Evolutionary conservation across 2,113 vertebrate genomes (phyloP).

Genomic region (Heptranchias perlo): DNA sequence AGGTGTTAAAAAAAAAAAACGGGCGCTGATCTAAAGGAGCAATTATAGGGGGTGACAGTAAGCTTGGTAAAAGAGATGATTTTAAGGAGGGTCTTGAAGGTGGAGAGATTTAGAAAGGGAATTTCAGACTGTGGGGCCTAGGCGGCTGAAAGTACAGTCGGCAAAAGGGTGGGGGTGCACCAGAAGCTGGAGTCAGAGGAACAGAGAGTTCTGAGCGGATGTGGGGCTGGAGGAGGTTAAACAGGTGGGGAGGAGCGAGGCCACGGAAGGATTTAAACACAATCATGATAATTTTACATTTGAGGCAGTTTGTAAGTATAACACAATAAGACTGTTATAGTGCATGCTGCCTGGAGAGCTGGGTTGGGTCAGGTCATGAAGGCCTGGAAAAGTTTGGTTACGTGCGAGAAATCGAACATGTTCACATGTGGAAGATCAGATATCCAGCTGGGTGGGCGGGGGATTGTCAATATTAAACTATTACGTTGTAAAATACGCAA

Average conservation of each 20-base stretch:
- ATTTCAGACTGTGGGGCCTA: background rate
- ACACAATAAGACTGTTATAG: too few species aligned
- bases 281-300: background rate
- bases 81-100: background rate
- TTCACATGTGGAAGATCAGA: background rate
- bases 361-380: too few species aligned
- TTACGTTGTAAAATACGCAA: background rate
- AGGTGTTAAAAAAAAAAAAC: background rate
- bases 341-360: too few species aligned
- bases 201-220: background rate
- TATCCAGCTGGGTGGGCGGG: background rate
- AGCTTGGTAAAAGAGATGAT: background rate
- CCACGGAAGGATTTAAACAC: background rate
- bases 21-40: background rate
- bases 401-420: too few species aligned
- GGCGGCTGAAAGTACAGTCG: background rate
- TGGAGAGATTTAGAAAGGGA: background rate
- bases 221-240: background rate
- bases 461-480: background rate
- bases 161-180: background rate
- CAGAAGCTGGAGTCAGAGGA: background rate
- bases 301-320: background rate
- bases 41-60: background rate
- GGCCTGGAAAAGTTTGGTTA: too few species aligned
- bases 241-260: background rate